Conservation (phyloP, 2,888 invertebrate genomes). For the Priocnemis perturbator region DNA sequence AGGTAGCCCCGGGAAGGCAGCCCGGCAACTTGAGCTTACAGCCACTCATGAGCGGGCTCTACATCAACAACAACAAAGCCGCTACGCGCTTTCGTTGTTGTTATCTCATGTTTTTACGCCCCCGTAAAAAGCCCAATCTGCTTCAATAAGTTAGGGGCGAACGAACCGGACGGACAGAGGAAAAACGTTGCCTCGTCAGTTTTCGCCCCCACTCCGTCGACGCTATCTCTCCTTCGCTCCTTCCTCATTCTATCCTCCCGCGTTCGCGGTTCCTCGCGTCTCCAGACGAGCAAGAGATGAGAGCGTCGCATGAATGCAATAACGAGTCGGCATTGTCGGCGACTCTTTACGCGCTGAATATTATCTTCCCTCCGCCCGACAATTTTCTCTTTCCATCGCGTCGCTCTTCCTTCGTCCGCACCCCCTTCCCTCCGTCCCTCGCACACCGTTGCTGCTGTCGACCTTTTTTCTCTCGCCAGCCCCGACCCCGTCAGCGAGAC, state of each 20-base stretch:
- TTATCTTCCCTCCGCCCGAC: constrained; percentile 51
- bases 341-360: constrained; percentile 49
- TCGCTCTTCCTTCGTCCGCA: not conserved
- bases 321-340: constrained; percentile 57
- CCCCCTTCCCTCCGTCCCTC: not conserved
- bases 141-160: constrained; percentile 40
- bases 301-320: constrained; percentile 54
- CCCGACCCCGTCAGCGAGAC: constrained; percentile 2
- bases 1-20: not conserved
- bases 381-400: constrained; percentile 20
- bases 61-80: constrained; percentile 20
- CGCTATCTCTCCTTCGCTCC: not conserved
- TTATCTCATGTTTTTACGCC: constrained; percentile 45
- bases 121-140: constrained; percentile 49
- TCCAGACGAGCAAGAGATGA: constrained; percentile 33
- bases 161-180: constrained; percentile 2
- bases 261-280: constrained; percentile 21
- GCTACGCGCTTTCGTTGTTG: constrained; percentile 25
- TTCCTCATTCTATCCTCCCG: not conserved
- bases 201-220: not conserved
- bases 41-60: constrained; percentile 31
- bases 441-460: not conserved
- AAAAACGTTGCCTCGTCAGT: constrained; percentile 6
- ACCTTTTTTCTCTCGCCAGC: constrained; percentile 14
- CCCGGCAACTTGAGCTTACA: constrained; percentile 19